Evolutionary conservation across 2,113 vertebrate genomes (phyloP).

Genomic region (Cyprinus carpio): DNA sequence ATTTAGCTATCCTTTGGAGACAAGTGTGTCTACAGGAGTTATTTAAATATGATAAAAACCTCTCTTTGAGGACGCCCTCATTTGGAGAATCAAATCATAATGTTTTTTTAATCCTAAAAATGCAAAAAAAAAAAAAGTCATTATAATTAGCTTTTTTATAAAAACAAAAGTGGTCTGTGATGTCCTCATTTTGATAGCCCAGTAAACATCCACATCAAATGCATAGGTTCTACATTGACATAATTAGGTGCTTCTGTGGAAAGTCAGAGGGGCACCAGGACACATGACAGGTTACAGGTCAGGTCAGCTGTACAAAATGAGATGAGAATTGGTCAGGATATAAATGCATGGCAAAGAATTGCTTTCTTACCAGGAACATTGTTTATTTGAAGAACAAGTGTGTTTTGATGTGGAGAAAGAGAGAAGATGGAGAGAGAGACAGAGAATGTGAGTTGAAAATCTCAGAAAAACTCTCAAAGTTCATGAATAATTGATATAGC

Average conservation of each 20-base stretch:
- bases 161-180: neutral
- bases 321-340: conserved; percentile 5
- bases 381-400: neutral
- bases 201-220: neutral
- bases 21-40: neutral
- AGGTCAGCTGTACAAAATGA: neutral
- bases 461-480: conserved; percentile 1
- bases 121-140: neutral
- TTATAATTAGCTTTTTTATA: neutral
- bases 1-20: conserved; percentile 22
- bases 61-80: neutral
- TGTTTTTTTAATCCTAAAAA: neutral
- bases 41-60: conserved; percentile 24
- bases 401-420: conserved; percentile 19
- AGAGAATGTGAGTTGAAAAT: conserved; percentile 33
- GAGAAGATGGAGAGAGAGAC: conserved; percentile 57
- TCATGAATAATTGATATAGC: neutral
- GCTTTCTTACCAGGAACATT: neutral
- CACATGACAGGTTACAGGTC: neutral
- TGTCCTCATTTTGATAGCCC: neutral
- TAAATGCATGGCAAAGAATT: neutral
- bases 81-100: neutral
- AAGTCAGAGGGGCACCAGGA: neutral
- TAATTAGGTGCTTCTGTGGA: neutral
- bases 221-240: neutral